Conservation (phyloP, 2,113 vertebrate genomes). For the Ovis aries region DNA sequence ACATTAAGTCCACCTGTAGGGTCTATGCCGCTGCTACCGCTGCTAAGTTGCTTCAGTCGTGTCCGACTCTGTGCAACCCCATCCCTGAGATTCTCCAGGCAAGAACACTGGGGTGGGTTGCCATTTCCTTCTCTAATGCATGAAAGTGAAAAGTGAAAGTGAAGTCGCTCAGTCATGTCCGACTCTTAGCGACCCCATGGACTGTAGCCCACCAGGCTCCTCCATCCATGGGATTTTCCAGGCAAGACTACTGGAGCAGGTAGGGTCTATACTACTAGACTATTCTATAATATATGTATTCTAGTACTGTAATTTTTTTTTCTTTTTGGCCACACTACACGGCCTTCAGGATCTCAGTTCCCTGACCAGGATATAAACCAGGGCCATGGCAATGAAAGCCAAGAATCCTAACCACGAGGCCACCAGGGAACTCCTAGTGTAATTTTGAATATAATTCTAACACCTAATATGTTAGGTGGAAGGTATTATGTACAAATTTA, state of each 20-base stretch:
- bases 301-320: background rate
- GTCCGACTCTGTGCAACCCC: too few species aligned
- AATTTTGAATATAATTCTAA: slow-evolving; percentile 23
- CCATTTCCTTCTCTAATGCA: too few species aligned
- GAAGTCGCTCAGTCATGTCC: too few species aligned
- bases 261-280: background rate
- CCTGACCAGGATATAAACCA: background rate
- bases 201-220: too few species aligned
- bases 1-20: background rate
- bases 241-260: too few species aligned
- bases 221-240: too few species aligned
- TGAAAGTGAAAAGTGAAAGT: too few species aligned
- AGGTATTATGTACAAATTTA: background rate
- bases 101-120: too few species aligned
- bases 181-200: too few species aligned
- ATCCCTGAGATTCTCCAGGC: too few species aligned
- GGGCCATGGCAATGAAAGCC: background rate
- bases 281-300: background rate
- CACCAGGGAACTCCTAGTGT: background rate
- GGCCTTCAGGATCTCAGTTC: background rate
- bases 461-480: background rate
- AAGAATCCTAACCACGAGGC: background rate
- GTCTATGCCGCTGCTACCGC: background rate
- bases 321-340: background rate
- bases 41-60: too few species aligned